Evolutionary conservation across 2,797 vertebrate species (phyloP), one percentile per base, ranked within the genome.

Genomic region (Meriones psammophilus): DNA sequence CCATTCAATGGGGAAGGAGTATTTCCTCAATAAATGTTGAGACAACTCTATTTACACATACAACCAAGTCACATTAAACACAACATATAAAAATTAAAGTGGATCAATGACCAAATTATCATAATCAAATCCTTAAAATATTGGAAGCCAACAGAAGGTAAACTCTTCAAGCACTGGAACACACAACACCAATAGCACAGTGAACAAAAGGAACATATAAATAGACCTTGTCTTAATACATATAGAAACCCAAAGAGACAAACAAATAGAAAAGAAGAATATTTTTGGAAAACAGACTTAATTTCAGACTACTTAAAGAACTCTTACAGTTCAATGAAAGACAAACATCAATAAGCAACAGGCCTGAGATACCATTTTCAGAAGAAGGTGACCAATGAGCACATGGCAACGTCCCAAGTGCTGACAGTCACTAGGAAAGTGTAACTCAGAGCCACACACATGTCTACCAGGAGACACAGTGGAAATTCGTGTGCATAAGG

Each of bases 251-350:
- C 50, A 84, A 92, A 87, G 1, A 76, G 15, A 78, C 1, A 90
- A 90, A 91, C 1, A 12, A 78, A 93, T 3, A 91, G 12, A 92
- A 95, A 33, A 18, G n/a, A 13, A 84, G 14, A 85, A 64, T 20
- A 62, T 69, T n/a, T 95, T 90, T 94, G 74, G 9, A 95, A 94
- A 88, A 69, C 22, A 73, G 54, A 71, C 46, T 90, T 91, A 94
- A 80, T 62, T 69, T 85, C 36, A 76, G 30, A 42, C 56, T 83
- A 94, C 39, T 73, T n/a, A 71, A 79, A 91, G 30, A 97, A 88
- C 6, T 39, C n/a, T 33, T 42, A 83, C 1, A 96, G 68, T 5
- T 89, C 26, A 95, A 68, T 24, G 78, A 50, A n/a, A 89, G 46
- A 71, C 54, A 80, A 74, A 88, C 68, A 7, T 42, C 79, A 39